Evolutionary conservation across 2,113 vertebrate species (phyloP), one percentile per base, ranked within the genome.

Genomic region (Struthio camelus): DNA sequence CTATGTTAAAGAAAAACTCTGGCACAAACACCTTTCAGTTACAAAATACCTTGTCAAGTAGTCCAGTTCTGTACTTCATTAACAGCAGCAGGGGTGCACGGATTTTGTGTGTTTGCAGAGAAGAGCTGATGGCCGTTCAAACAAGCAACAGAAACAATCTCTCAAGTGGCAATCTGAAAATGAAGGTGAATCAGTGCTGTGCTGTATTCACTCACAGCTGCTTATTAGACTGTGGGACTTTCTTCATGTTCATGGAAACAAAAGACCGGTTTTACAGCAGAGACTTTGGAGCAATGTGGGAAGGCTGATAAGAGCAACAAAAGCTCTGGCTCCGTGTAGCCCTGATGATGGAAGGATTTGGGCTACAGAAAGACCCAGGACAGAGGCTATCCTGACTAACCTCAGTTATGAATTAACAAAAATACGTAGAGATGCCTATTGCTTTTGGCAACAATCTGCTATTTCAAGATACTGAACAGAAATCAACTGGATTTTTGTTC

Each of bases 281-380:
- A 54, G 44, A 13, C 56, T 51, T n/a, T 30, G n/a, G 13, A 10
- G n/a, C 24, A 20, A 2, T 6, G 11, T 72, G 87, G 44, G 46
- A 83, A 86, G 61, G 59, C 59, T 65, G 66, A 25, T 40, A 67
- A 93, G 14, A 0, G 6, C 64, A 62, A 58, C 18, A 56, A 61
- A 87, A 38, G 42, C 72, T 0, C 36, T 42, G 36, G 19, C 23
- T 19, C n/a, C 73, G 36, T 30, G 53, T 65, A 30, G 72, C 19
- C 6, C 23, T 1, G 0, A n/a, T 0, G 0, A 30, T 10, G 58
- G 71, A 71, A 88, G 32, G 19, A 54, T 62, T 50, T 0, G 1
- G 67, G 14, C 66, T 67, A 73, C 1, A 36, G 64, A 6, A n/a
- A 38, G 65, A 44, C 40, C n/a, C 30, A 23, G 40, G 24, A 32